Evolutionary conservation across 1,140 invertebrate genomes (phyloP).

Genomic region (Pseudomyrmex cubaensis): DNA sequence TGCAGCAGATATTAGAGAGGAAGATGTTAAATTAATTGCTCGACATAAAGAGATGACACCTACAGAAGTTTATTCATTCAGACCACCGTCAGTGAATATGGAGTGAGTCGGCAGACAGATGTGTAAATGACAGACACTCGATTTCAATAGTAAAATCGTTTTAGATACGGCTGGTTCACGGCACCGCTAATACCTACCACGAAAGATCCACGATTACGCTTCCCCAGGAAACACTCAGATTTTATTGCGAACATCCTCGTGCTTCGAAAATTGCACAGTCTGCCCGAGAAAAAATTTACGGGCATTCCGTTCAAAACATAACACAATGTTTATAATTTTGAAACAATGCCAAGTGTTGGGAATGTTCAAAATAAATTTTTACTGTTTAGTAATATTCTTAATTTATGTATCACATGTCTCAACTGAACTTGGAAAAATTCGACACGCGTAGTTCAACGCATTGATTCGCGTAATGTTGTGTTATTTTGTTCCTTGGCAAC

Average conservation of each 20-base stretch:
- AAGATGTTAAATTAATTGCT: slow-evolving; percentile 77
- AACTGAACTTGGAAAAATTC: slow-evolving; percentile 2
- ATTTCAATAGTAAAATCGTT: slow-evolving; percentile 8
- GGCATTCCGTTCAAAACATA: slow-evolving; percentile 75
- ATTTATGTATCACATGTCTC: no score
- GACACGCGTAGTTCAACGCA: slow-evolving; percentile 7
- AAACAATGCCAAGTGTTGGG: neutral
- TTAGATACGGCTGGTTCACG: slow-evolving; percentile 80
- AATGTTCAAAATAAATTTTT: neutral
- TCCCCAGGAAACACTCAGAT: slow-evolving; percentile 71
- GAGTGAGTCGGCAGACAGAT: slow-evolving; percentile 70
- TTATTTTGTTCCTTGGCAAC: slow-evolving; percentile 74
- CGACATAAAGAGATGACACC: slow-evolving; percentile 64
- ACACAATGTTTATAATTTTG: slow-evolving; percentile 3
- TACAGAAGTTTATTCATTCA: slow-evolving; percentile 74
- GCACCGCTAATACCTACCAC: slow-evolving; percentile 70
- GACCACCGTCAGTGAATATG: slow-evolving; percentile 78
- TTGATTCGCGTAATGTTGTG: slow-evolving; percentile 70
- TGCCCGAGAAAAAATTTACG: slow-evolving; percentile 71
- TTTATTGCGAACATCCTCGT: slow-evolving; percentile 77
- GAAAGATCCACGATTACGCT: slow-evolving; percentile 76
- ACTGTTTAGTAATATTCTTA: neutral
- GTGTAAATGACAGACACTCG: neutral
- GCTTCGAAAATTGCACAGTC: slow-evolving; percentile 70
- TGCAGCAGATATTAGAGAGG: slow-evolving; percentile 58